Base-by-base conservation (phyloP, 2,113 vertebrate genomes). In the Campylomormyrus tamandua region DNA sequence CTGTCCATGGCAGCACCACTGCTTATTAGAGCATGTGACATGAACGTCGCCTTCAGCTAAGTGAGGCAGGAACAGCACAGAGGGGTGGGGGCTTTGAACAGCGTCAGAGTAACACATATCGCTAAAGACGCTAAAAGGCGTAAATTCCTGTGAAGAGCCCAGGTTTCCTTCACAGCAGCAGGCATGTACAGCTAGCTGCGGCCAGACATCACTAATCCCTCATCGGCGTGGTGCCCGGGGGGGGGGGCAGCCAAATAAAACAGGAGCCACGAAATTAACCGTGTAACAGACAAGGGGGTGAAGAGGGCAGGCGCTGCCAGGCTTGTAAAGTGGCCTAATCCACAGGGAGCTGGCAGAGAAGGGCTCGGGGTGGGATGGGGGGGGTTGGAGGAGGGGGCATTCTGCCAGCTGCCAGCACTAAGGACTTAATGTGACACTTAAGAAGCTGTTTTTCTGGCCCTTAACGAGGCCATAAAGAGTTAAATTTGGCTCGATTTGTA, bases 401-500 rank as follows among this genome's bases (percentile, higher is more conserved):
- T 9, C 89, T 15, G 27, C 90, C 89, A 89, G 90, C 92, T 92
- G 90, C 91, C 46, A 66, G 62, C 53, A 88, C 92, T 93, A 94
- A 93, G 91, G 92, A 93, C 93, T 92, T 92, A 91, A 91, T 87
- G 92, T 92, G 93, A 95, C 95, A 95, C 93, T 92, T 93, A 93
- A 94, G 93, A 92, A 92, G 91, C 90, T 93, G 91, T 93, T 92
- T 93, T 89, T 49, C 92, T 45, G 89, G 91, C 91, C 90, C 87
- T 92, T 96, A 95, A 96, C 93, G 92, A 95, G 95, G 92, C 94
- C 92, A 95, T 96, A 95, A 97, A 97, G 96, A 96, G 96, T 96
- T 95, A 96, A 94, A 97, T 96, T 95, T 96, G 93, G 92, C 92
- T 93, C 95, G 94, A 96, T 97, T 96, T 95, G 95, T 96, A 95